These are phyloP conservation scores for Ganaspis sp. DNA, from an alignment of 1,140 invertebrate species.

Conservation along the genomic window DNA sequence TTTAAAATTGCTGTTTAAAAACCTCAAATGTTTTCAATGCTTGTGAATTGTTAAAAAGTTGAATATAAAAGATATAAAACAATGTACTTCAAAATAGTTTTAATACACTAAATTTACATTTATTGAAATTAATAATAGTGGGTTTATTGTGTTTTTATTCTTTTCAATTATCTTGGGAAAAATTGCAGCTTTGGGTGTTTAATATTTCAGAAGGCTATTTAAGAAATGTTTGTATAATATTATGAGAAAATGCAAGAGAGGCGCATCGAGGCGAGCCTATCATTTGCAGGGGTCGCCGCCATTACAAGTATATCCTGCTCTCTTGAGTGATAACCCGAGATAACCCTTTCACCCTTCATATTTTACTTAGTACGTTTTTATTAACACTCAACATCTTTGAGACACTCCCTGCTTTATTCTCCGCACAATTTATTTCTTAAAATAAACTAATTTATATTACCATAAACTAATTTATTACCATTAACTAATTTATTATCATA, in stretches of 20 bases:
- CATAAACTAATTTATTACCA: too few relatives aligned
- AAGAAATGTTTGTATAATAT: slow-evolving; percentile 28
- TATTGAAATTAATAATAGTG: too few relatives aligned
- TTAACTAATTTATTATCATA: too few relatives aligned
- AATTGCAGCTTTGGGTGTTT: background rate
- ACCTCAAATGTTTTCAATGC: too few relatives aligned
- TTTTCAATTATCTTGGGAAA: background rate
- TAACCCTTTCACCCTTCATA: slow-evolving; percentile 47
- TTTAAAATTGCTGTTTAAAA: too few relatives aligned
- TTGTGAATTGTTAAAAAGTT: too few relatives aligned
- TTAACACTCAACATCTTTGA: slow-evolving; percentile 36
- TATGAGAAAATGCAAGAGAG: slow-evolving; percentile 59
- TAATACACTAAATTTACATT: too few relatives aligned
- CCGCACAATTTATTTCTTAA: background rate
- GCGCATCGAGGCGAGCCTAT: slow-evolving; percentile 71
- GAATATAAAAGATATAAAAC: too few relatives aligned
- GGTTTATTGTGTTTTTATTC: too few relatives aligned
- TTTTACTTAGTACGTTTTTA: slow-evolving; percentile 49
- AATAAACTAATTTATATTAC: too few relatives aligned
- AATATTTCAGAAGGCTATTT: background rate
- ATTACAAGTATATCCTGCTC: slow-evolving; percentile 61
- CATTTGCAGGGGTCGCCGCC: slow-evolving; percentile 64
- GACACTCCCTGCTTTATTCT: slow-evolving; percentile 22
- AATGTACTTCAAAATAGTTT: too few relatives aligned
- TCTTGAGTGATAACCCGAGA: slow-evolving; percentile 52